Evolutionary conservation across 2,113 vertebrate species (phyloP), one percentile per base, ranked within the genome.

Genomic region (Boulengeromyrus knoepffleri): DNA sequence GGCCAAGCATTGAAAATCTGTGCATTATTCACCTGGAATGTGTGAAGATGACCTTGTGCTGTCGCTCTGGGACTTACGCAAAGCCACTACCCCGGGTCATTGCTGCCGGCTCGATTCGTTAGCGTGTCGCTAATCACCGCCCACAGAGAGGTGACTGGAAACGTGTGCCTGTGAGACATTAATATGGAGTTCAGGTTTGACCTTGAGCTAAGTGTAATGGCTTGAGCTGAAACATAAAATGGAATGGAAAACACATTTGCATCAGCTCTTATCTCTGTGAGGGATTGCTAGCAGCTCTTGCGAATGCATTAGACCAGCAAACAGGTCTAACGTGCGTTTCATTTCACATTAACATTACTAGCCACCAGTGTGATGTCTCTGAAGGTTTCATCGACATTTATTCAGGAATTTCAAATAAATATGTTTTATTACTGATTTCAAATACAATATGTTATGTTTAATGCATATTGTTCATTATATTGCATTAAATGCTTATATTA

Each of bases 181-280:
- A 80, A 80, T 80, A 80, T 80, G 74, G 74, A 80, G 74, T 80
- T 80, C 74, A 42, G 74, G 74, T 80, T 80, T 80, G 74, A 80
- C 74, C 74, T 80, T 42, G 74, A 80, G 74, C 74, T 80, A 80
- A 36, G 36, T 80, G 74, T 80, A 80, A 80, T 80, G 74, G 74
- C 74, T 80, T 42, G 13, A 42, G 74, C 36, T 80, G 36, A 80
- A 80, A 80, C 74, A 80, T 80, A 42, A 80, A 80, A 80, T 42
- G 15, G 39, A 42, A 36, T 80, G 36, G 36, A 36, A 80, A 80
- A 80, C 74, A 80, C 74, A 80, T 80, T 80, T 80, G 74, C 74
- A 80, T 80, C 74, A 42, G 74, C 74, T 42, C 74, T 80, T 80
- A 80, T 80, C 74, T 80, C 74, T 39, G 36, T 80, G 74, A 7